Conservation (phyloP, 92 coral and sea anemone species). For the Actinostola sp. region DNA sequence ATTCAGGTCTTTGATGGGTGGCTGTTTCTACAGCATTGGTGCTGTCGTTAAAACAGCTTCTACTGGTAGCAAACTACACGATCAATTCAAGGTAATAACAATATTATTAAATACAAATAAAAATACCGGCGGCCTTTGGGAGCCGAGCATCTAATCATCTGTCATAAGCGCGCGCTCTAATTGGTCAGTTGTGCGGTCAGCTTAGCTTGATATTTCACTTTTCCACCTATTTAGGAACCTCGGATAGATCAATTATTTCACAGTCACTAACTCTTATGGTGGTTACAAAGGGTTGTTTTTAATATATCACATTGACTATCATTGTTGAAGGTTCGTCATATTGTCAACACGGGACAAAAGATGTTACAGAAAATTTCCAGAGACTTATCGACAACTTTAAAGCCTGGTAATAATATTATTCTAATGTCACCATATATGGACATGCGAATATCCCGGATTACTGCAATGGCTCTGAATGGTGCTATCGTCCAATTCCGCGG, state of each 20-base stretch:
- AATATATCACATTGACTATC: neutral
- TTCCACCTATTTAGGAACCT: no score
- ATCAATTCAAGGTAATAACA: no score
- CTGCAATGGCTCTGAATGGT: neutral
- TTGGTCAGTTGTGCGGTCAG: no score
- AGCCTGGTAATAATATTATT: neutral
- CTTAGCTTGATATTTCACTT: no score
- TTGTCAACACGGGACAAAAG: neutral
- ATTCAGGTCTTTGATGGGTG: neutral
- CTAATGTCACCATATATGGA: conserved; percentile 1
- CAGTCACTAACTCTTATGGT: no score
- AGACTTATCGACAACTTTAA: neutral
- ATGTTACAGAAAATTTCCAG: conserved; percentile 1
- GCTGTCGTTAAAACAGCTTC: conserved; percentile 13
- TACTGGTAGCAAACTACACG: neutral
- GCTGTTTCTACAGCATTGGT: conserved; percentile 3
- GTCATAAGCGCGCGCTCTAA: no score
- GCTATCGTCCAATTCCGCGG: neutral
- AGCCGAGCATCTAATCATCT: no score
- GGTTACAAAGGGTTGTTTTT: no score
- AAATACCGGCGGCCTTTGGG: no score
- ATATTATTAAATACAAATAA: no score
- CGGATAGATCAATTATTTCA: no score
- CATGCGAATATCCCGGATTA: neutral
- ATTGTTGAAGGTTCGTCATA: conserved; percentile 1